These are phyloP conservation scores for Stegostoma tigrinum DNA, from an alignment of 2,113 vertebrate genomes.

Conservation along the genomic window DNA sequence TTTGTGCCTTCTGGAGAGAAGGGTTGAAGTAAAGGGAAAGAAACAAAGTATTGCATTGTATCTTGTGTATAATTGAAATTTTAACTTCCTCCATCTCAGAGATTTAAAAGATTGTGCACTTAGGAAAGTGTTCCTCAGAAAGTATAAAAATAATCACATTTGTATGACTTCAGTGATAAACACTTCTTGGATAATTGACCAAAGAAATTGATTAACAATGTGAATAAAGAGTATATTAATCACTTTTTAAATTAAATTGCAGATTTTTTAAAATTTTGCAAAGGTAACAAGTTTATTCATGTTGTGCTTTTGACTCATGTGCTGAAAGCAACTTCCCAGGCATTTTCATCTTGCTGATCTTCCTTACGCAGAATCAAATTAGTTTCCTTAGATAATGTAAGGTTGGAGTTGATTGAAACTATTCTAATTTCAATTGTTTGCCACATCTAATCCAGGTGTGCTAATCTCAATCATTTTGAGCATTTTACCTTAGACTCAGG, in stretches of 20 bases:
- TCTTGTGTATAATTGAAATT: not conserved
- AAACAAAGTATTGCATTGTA: not conserved
- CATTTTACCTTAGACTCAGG: not conserved
- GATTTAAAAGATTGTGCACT: not conserved
- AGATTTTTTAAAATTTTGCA: not conserved
- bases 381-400: not conserved
- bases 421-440: not conserved
- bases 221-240: not conserved
- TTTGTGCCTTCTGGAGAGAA: not conserved
- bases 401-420: not conserved
- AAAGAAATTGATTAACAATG: slow-evolving; percentile 1
- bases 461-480: not conserved
- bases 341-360: not conserved
- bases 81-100: not conserved
- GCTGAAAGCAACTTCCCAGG: not conserved
- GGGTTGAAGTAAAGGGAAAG: not conserved
- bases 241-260: slow-evolving; percentile 19
- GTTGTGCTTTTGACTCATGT: not conserved
- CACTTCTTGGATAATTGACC: not conserved
- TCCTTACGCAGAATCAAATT: not conserved
- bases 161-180: not conserved
- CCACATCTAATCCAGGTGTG: no score
- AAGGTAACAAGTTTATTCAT: not conserved
- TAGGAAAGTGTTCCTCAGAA: not conserved
- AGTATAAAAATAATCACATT: not conserved